Percentiles rank a stretch among this genome's conserved stretches.
Evolutionary conservation across 2,888 invertebrate genomes (phyloP).

Genomic region (Sylvicola cinctus): DNA sequence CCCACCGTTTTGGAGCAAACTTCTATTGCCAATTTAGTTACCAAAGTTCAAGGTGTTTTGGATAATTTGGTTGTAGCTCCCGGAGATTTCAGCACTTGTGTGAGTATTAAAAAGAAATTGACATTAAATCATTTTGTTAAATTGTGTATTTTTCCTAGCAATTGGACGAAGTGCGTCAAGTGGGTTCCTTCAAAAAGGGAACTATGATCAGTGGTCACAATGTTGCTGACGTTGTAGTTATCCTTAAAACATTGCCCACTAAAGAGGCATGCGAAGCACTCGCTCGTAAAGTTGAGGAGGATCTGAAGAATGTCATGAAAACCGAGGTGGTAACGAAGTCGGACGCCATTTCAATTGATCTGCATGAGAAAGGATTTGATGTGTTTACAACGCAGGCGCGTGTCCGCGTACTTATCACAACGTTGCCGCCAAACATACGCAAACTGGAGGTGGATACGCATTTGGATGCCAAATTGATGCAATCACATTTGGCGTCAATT

Average conservation of each 20-base stretch:
- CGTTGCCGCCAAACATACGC: constrained; percentile 79
- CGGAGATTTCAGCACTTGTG: constrained; percentile 85
- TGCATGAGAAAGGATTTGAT: constrained; percentile 68
- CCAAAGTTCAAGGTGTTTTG: constrained; percentile 83
- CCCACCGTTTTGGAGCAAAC: constrained; percentile 83
- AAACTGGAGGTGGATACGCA: constrained; percentile 81
- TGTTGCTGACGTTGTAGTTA: constrained; percentile 90
- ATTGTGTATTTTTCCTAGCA: constrained; percentile 31
- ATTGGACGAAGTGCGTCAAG: constrained; percentile 86
- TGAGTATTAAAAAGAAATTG: constrained; percentile 31
- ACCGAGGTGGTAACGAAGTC: constrained; percentile 38
- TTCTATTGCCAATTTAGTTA: constrained; percentile 78
- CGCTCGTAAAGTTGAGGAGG: constrained; percentile 69
- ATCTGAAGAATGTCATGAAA: constrained; percentile 55
- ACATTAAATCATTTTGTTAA: neutral
- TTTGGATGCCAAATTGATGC: constrained; percentile 53
- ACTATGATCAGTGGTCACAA: constrained; percentile 93
- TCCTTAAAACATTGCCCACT: constrained; percentile 88
- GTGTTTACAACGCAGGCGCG: constrained; percentile 67
- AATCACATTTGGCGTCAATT: constrained; percentile 81
- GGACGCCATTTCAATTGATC: constrained; percentile 25
- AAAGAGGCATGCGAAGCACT: constrained; percentile 87
- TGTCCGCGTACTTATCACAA: constrained; percentile 80
- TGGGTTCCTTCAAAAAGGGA: constrained; percentile 95
- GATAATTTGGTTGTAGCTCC: constrained; percentile 90